These are phyloP conservation scores for Branchinecta sandiegonensis DNA, from an alignment of 2,888 invertebrate genomes.

Conservation along the genomic window DNA sequence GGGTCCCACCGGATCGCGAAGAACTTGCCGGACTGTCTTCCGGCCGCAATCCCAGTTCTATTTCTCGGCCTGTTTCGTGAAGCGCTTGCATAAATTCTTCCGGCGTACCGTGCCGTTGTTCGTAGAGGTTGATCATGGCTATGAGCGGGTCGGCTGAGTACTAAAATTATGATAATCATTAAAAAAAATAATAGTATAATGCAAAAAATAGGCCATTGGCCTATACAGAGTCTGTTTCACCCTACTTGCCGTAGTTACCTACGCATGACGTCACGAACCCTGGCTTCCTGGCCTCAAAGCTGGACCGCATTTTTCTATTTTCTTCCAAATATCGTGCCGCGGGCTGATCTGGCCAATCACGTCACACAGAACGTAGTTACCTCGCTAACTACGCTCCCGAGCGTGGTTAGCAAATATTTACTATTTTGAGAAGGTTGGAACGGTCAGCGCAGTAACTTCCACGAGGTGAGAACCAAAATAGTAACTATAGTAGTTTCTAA, in stretches of 20 bases:
- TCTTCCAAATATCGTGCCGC: no score
- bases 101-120: conserved; percentile 30
- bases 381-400: no score
- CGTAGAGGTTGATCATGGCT: conserved; percentile 29
- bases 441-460: background rate
- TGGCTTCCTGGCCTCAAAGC: no score
- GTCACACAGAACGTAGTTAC: no score
- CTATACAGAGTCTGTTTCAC: background rate
- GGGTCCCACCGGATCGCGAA: background rate
- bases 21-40: conserved; percentile 16
- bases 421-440: no score
- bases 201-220: no score
- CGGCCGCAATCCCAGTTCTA: conserved; percentile 25
- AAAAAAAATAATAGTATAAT: background rate
- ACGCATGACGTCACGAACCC: no score
- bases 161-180: conserved; percentile 19
- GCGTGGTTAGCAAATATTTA: no score
- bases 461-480: background rate
- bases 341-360: no score
- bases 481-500: background rate
- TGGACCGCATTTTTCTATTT: no score
- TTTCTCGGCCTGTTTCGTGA: conserved; percentile 29
- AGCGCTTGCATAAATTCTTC: conserved; percentile 32
- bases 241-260: background rate
- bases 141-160: conserved; percentile 29